A percentile compares a stretch with the other conserved stretches of the same genome.
Evolutionary conservation across 2,113 vertebrate genomes (phyloP).

Genomic region (Dicaeum eximium): DNA sequence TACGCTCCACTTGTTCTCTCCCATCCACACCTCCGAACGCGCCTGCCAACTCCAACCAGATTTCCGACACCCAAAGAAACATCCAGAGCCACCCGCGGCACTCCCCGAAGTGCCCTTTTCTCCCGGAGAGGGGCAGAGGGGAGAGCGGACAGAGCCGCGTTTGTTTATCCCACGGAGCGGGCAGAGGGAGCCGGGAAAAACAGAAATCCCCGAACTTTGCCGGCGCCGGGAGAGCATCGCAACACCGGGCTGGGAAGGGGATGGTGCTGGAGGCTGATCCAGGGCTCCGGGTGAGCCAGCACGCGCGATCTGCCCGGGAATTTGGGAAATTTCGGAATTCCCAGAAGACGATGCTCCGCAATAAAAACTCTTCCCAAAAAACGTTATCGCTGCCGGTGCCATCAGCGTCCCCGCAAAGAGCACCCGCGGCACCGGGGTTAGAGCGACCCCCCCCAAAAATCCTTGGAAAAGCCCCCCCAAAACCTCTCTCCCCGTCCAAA

Average conservation of each 20-base stretch:
- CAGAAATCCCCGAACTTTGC: not conserved
- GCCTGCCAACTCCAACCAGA: constrained; percentile 31
- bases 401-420: not conserved
- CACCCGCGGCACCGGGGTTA: not conserved
- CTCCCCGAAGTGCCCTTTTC: constrained; percentile 2
- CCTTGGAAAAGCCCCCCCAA: not conserved
- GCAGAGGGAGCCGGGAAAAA: not conserved
- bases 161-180: not conserved
- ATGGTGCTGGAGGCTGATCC: not conserved
- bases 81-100: not conserved
- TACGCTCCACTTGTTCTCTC: constrained; percentile 31
- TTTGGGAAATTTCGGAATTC: not conserved
- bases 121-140: not conserved
- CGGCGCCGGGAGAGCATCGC: not conserved
- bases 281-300: not conserved
- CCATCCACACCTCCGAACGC: not conserved
- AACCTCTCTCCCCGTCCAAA: not conserved
- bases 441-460: not conserved
- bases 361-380: not conserved
- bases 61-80: not conserved
- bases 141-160: not conserved
- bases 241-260: not conserved
- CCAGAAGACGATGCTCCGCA: not conserved
- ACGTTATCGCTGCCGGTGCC: not conserved
- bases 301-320: not conserved